Evolutionary conservation across 2,113 vertebrate genomes (phyloP).

Genomic region (Tapirus terrestris): DNA sequence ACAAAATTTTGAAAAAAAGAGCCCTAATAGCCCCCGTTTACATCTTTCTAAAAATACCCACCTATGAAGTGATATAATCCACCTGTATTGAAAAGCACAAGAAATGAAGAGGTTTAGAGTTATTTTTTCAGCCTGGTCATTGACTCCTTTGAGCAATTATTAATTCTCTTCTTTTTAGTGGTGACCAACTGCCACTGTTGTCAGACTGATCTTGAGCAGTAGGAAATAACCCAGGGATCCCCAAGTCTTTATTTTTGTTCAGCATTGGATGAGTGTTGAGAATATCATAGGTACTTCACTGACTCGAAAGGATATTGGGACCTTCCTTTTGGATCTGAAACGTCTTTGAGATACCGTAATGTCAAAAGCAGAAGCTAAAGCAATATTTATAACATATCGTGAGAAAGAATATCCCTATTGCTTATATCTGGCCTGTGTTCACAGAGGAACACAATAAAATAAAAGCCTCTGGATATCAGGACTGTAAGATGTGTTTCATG

Average conservation of each 20-base stretch:
- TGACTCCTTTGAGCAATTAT: background rate
- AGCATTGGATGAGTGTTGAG: background rate
- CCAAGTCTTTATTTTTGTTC: background rate
- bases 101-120: conserved; percentile 4
- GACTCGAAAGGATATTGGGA: background rate
- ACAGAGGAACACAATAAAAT: background rate
- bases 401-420: background rate
- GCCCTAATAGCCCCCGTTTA: background rate
- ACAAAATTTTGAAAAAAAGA: background rate
- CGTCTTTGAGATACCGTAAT: background rate
- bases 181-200: background rate
- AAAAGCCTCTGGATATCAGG: background rate
- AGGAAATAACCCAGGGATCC: background rate
- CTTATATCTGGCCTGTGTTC: background rate
- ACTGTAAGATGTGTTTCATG: background rate
- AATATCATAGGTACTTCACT: background rate
- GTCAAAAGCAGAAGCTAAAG: conserved; percentile 45
- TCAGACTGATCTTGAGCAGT: background rate
- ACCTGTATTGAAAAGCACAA: background rate
- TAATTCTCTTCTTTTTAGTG: background rate
- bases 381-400: background rate
- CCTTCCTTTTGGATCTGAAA: background rate
- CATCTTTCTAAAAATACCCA: conserved; percentile 15
- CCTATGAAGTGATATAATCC: background rate
- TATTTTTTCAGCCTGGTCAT: background rate